A percentile compares a stretch with the other conserved stretches of the same genome.
These are phyloP conservation scores for Drosophila nigritarsus DNA, from an alignment of 2,888 invertebrate species.

Conservation along the genomic window DNA sequence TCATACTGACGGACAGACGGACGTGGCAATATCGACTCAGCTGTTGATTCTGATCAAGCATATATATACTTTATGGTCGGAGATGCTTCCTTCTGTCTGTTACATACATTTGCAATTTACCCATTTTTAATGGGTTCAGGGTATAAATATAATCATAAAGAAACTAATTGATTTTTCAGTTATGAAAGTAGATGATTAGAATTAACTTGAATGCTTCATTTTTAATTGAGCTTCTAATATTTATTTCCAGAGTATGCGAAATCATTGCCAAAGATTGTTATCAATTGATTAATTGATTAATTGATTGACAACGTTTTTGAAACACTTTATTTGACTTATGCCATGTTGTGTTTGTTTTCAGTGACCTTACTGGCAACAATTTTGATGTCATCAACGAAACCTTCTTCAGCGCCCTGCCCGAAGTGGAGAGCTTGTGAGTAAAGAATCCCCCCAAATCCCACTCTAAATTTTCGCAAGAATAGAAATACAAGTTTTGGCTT, in stretches of 20 bases:
- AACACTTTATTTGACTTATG: slow-evolving; percentile 11
- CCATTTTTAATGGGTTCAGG: too few species aligned
- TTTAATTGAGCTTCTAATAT: background rate
- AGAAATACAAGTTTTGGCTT: slow-evolving; percentile 33
- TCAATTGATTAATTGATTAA: slow-evolving; percentile 11
- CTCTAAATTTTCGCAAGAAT: slow-evolving; percentile 44
- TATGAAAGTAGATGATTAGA: background rate
- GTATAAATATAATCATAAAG: background rate
- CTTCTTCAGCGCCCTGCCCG: slow-evolving; percentile 80
- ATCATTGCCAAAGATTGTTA: background rate
- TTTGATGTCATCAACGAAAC: slow-evolving; percentile 82
- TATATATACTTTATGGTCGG: too few species aligned
- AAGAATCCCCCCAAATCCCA: background rate
- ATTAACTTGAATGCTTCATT: background rate
- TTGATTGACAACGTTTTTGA: slow-evolving; percentile 6
- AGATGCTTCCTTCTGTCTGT: too few species aligned
- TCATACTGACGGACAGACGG: too few species aligned
- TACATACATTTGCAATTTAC: too few species aligned
- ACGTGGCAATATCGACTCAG: too few species aligned
- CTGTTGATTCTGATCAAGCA: too few species aligned
- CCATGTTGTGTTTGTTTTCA: slow-evolving; percentile 62
- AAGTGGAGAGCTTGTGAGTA: slow-evolving; percentile 85
- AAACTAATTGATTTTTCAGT: background rate
- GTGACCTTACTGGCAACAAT: slow-evolving; percentile 86
- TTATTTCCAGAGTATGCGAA: background rate